These are phyloP conservation scores for Sebastes jordani DNA, from an alignment of 2,797 vertebrate species.

Conservation along the genomic window DNA sequence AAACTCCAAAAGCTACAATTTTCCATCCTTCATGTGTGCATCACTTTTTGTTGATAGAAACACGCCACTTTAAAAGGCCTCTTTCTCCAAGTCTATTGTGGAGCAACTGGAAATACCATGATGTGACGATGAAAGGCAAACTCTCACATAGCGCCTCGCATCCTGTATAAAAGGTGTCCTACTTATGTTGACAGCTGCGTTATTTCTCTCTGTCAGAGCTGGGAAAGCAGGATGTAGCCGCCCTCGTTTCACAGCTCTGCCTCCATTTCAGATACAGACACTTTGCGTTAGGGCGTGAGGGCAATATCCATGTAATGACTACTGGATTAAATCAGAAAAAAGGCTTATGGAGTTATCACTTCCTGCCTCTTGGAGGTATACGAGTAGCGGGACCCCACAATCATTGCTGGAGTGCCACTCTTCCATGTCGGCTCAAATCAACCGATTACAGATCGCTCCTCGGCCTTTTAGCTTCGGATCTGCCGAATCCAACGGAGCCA, in stretches of 20 bases:
- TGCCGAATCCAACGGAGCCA: slow-evolving; percentile 34
- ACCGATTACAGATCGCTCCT: slow-evolving; percentile 25
- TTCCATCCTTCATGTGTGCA: background rate
- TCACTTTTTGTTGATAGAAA: background rate
- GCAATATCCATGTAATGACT: slow-evolving; percentile 37
- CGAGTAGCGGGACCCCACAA: slow-evolving; percentile 22
- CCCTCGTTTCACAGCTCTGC: slow-evolving; percentile 45
- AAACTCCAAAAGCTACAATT: slow-evolving; percentile 13
- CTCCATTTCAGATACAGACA: slow-evolving; percentile 40
- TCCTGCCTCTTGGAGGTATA: slow-evolving; percentile 45
- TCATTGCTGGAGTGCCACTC: slow-evolving; percentile 25
- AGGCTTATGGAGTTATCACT: slow-evolving; percentile 31
- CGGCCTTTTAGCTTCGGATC: slow-evolving; percentile 22
- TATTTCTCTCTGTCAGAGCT: slow-evolving; percentile 21
- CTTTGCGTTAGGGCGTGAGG: slow-evolving; percentile 24
- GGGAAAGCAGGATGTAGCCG: slow-evolving; percentile 26
- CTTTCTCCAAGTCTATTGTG: slow-evolving; percentile 9
- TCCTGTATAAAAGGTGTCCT: slow-evolving; percentile 33
- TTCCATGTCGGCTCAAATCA: slow-evolving; percentile 42
- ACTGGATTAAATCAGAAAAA: slow-evolving; percentile 43
- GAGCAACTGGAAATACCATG: slow-evolving; percentile 14
- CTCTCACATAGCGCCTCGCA: slow-evolving; percentile 32
- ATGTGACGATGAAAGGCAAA: slow-evolving; percentile 41
- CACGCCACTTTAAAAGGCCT: slow-evolving; percentile 35
- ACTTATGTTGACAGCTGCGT: slow-evolving; percentile 31